Evolutionary conservation across 23 tunicate genomes (phyloP).

Genomic region (Halocynthia aurantium): DNA sequence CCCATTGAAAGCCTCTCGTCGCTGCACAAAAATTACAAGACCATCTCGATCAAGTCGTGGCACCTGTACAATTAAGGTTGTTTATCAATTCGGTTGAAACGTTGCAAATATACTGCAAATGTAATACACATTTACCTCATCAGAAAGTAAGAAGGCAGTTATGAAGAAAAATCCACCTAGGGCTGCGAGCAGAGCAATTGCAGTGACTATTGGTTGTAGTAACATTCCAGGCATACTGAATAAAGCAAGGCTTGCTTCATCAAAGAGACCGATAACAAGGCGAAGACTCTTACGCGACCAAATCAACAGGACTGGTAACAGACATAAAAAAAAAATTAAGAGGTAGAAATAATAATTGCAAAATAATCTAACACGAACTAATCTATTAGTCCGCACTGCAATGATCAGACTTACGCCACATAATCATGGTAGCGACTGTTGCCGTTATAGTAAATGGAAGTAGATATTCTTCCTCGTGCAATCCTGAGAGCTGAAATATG

Average conservation of each 20-base stretch:
- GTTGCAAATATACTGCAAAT: background rate
- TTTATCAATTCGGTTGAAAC: background rate
- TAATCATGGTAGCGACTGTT: constrained; percentile 1
- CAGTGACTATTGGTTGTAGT: constrained; percentile 62
- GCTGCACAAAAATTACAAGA: constrained; percentile 23
- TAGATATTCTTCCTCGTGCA: background rate
- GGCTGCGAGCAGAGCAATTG: constrained; percentile 17
- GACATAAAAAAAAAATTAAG: background rate
- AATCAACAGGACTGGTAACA: constrained; percentile 29
- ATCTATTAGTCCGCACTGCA: background rate
- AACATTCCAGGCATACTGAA: constrained; percentile 54
- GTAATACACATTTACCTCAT: background rate
- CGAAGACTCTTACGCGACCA: constrained; percentile 59
- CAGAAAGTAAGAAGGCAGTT: constrained; percentile 21
- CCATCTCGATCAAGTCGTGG: constrained; percentile 50
- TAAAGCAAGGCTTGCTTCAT: constrained; percentile 79
- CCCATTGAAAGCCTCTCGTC: background rate
- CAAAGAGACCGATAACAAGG: constrained; percentile 50
- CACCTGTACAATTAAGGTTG: constrained; percentile 17
- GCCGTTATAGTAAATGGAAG: constrained; percentile 10
- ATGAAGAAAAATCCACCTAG: constrained; percentile 27
- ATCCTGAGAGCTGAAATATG: too few species aligned
- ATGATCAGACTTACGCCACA: constrained; percentile 13
- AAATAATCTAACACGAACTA: background rate
- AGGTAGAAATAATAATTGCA: background rate